Evolutionary conservation across 2,888 invertebrate genomes (phyloP), one percentile per base, ranked within the genome.

Genomic region (Chymomyza amoena): DNA sequence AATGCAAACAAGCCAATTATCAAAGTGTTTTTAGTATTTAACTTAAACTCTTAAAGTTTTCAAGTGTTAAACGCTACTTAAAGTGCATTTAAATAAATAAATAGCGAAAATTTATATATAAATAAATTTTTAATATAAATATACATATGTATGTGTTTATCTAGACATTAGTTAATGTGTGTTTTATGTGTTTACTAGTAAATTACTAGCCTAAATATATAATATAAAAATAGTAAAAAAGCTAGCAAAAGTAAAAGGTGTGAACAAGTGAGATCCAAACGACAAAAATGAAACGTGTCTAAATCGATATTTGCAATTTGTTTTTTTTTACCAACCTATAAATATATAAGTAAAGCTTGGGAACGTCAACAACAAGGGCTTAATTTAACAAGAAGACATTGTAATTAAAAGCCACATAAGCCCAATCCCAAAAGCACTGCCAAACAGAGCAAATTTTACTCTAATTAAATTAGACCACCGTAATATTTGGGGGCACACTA

Each of bases 1-100:
- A 54, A 18, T 16, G 54, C 7, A 54, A 18, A 18, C 54, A 54
- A 54, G 54, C 54, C 54, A 54, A 54, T 54, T 70, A 60, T 64
- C 13, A 18, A 66, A 60, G 5, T 52, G 13, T 45, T 20, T 32
- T 32, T n/a, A 36, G 54, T 32, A 32, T 32, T 32, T 39, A 28
- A 54, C 18, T 50, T 25, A 15, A 57, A 50, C 16, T 61, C 6
- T 50, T 62, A 3, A 20, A 57, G 56, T 56, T 28, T 15, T 52
- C 18, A 50, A 65, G 39, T 57, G 56, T 64, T 54, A 64, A 54
- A 56, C 32, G 64, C 32, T 56, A 64, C 52, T 61, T 32, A 45
- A 73, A 77, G 77, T 78, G 78, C 78, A 78, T 78, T 78, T 78
- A 78, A 72, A 66, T 45, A 78, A 72, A 66, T 45, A 6, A 36